phyloP scores from a whole-genome alignment of 2,888 invertebrate species.

The Tetramorium bicarinatum region DNA sequence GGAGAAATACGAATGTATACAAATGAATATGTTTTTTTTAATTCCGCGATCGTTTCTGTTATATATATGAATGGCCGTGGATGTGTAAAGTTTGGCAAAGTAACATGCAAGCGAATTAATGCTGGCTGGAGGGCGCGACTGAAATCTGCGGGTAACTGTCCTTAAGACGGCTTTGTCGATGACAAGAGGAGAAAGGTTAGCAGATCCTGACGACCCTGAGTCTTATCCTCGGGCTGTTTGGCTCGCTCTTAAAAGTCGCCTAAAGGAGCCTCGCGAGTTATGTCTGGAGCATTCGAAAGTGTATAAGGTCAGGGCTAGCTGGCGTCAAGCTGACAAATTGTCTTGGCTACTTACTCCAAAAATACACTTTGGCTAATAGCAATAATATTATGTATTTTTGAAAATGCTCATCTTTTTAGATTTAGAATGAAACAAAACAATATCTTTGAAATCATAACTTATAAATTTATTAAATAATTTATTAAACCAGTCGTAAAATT shows the following conservation, averaged over 20 bases:
- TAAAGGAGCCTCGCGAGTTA: constrained; percentile 43
- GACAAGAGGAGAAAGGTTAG: constrained; percentile 68
- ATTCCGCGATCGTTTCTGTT: background rate
- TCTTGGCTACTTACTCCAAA: constrained; percentile 9
- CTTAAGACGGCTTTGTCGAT: constrained; percentile 33
- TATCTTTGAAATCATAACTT: background rate
- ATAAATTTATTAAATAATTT: background rate
- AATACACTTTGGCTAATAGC: background rate
- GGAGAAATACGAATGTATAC: background rate
- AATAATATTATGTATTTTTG: background rate
- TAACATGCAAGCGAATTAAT: constrained; percentile 22
- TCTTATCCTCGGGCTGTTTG: constrained; percentile 72
- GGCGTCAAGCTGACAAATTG: constrained; percentile 21
- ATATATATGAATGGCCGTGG: background rate
- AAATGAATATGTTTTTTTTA: background rate
- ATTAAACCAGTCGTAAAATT: background rate
- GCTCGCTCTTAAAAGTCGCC: constrained; percentile 55
- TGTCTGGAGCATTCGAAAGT: constrained; percentile 57
- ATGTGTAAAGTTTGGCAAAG: constrained; percentile 16
- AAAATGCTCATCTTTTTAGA: background rate
- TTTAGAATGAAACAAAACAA: constrained; percentile 7
- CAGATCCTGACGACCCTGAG: constrained; percentile 77
- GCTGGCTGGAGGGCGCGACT: constrained; percentile 7
- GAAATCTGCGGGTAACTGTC: constrained; percentile 15
- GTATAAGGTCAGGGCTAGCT: constrained; percentile 77